phyloP scores from a whole-genome alignment of 2,888 invertebrate genomes.

The Dromius quadrimaculatus region DNA sequence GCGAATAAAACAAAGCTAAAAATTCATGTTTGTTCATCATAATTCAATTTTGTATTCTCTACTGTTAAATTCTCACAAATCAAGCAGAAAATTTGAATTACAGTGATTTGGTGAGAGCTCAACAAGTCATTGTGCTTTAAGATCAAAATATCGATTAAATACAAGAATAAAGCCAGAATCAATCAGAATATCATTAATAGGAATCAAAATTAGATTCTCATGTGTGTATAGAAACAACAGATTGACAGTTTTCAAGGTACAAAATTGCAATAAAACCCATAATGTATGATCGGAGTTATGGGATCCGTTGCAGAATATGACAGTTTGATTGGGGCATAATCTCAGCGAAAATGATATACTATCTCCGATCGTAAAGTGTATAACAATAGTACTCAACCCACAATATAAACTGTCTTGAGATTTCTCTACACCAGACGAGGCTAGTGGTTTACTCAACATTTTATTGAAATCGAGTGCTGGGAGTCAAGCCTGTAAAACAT shows the following conservation, averaged over 20 bases:
- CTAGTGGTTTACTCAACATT: constrained; percentile 32
- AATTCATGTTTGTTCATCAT: too few species aligned
- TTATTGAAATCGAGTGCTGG: constrained; percentile 43
- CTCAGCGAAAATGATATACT: constrained; percentile 48
- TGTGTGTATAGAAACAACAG: constrained; percentile 26
- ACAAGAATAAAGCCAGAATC: too few species aligned
- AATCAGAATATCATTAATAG: too few species aligned
- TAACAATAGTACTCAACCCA: constrained; percentile 44
- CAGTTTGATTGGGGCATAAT: constrained; percentile 49
- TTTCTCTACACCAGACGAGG: constrained; percentile 34
- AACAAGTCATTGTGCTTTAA: too few species aligned
- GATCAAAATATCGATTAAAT: too few species aligned
- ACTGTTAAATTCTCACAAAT: too few species aligned
- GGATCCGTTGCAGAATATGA: constrained; percentile 42
- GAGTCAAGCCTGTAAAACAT: constrained; percentile 4
- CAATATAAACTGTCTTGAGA: constrained; percentile 23
- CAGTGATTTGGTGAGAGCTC: too few species aligned
- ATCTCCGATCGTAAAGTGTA: constrained; percentile 45
- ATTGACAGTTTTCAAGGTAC: constrained; percentile 38
- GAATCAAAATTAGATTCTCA: constrained; percentile 7
- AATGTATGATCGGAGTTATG: constrained; percentile 43
- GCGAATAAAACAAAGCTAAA: too few species aligned
- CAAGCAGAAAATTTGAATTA: too few species aligned
- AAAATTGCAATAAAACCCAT: constrained; percentile 44
- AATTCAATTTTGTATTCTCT: too few species aligned